A percentile compares a stretch with the other conserved stretches of the same genome.
phyloP scores from a whole-genome alignment of 2,888 invertebrate species.

The Orchesellides sinensis region DNA sequence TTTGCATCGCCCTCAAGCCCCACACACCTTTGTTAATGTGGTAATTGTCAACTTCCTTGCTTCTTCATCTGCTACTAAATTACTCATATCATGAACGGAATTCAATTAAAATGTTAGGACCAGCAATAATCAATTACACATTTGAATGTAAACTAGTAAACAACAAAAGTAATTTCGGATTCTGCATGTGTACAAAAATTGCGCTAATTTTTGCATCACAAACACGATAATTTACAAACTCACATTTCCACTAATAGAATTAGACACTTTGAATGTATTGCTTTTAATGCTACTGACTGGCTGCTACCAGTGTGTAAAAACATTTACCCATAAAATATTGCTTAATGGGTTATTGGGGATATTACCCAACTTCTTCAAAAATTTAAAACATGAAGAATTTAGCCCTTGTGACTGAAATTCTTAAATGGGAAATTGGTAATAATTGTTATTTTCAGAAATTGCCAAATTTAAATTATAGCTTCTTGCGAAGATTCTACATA shows the following conservation, averaged over 20 bases:
- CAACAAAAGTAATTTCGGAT: slow-evolving; percentile 6
- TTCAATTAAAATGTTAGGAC: slow-evolving; percentile 1
- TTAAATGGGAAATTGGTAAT: slow-evolving; percentile 52
- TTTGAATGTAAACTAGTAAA: not conserved
- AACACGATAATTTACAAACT: slow-evolving; percentile 45
- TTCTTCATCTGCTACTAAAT: not conserved
- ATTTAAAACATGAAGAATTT: not conserved
- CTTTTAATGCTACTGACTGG: no score
- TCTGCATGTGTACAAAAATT: slow-evolving; percentile 24
- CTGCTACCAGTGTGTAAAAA: not conserved
- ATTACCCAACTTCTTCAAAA: not conserved
- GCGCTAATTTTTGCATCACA: slow-evolving; percentile 28
- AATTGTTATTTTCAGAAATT: slow-evolving; percentile 33
- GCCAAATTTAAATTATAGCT: slow-evolving; percentile 47
- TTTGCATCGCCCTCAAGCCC: not conserved
- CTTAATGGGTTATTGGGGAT: not conserved
- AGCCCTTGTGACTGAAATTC: not conserved
- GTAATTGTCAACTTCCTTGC: slow-evolving; percentile 1
- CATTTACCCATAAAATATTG: not conserved
- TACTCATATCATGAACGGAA: not conserved
- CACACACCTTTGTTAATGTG: slow-evolving; percentile 15
- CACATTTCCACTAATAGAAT: slow-evolving; percentile 25
- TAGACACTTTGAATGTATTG: not conserved
- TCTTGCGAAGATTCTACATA: no score
- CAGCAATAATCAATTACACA: not conserved